Evolutionary conservation across 2,113 vertebrate species (phyloP).

Genomic region (Pipra filicauda): DNA sequence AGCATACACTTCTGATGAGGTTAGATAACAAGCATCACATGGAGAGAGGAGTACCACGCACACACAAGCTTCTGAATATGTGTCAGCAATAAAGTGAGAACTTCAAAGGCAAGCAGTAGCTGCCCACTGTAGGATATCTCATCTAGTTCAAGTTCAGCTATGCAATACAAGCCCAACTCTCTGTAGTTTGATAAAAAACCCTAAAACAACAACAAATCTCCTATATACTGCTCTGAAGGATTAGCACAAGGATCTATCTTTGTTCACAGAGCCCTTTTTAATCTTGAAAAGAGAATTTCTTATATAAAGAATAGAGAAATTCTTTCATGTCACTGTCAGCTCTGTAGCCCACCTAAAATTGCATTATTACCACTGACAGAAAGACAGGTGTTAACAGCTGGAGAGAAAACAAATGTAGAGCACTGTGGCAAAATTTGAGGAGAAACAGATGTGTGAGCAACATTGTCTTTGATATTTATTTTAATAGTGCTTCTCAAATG

Average conservation of each 20-base stretch:
- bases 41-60: background rate
- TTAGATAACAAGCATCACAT: constrained; percentile 40
- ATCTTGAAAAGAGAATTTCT: background rate
- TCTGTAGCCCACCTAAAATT: constrained; percentile 6
- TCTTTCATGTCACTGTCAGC: constrained; percentile 59
- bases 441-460: constrained; percentile 64
- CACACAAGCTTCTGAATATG: background rate
- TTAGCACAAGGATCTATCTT: constrained; percentile 28
- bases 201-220: background rate
- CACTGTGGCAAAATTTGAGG: constrained; percentile 50
- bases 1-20: constrained; percentile 46
- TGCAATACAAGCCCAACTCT: background rate
- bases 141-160: constrained; percentile 1
- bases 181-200: background rate
- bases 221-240: background rate
- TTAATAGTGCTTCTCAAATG: constrained; percentile 59
- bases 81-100: constrained; percentile 39
- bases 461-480: constrained; percentile 66
- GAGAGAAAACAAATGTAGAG: constrained; percentile 58
- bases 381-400: constrained; percentile 71
- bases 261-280: background rate
- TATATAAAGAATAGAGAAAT: constrained; percentile 42
- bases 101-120: constrained; percentile 44
- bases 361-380: constrained; percentile 60
- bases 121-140: constrained; percentile 23